Percentiles rank a stretch among this genome's conserved stretches.
Evolutionary conservation across 2,113 vertebrate species (phyloP).

Genomic region (Lamprologus callipterus): DNA sequence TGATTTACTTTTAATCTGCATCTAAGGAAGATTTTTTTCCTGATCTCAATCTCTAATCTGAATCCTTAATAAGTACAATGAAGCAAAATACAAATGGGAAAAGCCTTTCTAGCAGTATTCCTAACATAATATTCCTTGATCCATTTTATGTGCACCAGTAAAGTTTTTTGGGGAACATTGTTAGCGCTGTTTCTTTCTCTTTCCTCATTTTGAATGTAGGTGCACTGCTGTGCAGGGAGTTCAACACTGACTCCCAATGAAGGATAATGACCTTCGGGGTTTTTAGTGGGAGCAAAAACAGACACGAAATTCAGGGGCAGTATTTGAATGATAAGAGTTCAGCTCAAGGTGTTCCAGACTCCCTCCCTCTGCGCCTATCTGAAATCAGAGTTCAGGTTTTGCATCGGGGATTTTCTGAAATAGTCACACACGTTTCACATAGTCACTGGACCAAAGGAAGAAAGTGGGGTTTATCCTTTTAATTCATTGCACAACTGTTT

Average conservation of each 20-base stretch:
- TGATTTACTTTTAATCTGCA: background rate
- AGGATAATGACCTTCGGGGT: background rate
- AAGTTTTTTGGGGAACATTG: background rate
- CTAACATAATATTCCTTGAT: background rate
- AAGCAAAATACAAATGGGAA: background rate
- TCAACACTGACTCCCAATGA: background rate
- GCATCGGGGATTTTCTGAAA: background rate
- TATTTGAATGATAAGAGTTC: background rate
- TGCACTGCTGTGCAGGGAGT: background rate
- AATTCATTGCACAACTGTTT: background rate
- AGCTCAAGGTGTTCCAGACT: background rate
- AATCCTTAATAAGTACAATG: background rate
- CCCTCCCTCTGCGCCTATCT: background rate
- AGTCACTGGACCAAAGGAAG: background rate
- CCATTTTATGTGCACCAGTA: background rate
- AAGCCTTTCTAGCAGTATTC: background rate
- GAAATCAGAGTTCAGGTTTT: background rate
- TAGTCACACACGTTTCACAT: background rate
- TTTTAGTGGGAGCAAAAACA: background rate
- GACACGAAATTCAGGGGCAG: background rate
- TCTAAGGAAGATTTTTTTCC: background rate
- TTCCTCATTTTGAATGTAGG: background rate
- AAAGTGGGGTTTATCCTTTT: background rate
- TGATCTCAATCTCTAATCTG: background rate
- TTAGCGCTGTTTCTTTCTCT: background rate